Evolutionary conservation across 1,140 invertebrate genomes (phyloP).

Genomic region (Caenorhabditis tropicalis): DNA sequence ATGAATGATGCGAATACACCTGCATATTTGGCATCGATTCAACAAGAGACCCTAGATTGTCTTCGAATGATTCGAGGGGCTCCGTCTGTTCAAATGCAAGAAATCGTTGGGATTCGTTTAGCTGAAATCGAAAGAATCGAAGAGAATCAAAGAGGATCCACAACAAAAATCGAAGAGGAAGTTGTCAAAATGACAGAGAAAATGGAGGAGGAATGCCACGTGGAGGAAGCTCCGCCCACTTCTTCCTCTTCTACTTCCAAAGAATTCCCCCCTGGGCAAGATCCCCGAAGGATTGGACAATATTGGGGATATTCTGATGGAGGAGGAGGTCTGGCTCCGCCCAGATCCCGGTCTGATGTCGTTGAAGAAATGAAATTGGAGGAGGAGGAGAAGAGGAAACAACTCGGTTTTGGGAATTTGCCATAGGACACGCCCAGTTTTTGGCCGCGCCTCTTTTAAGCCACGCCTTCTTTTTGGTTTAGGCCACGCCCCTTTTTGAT

Average conservation of each 20-base stretch:
- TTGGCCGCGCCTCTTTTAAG: no score
- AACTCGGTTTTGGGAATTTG: background rate
- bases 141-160: background rate
- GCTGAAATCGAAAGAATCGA: constrained; percentile 20
- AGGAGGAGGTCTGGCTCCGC: background rate
- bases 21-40: constrained; percentile 39
- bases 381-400: background rate
- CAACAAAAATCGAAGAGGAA: background rate
- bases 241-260: no score
- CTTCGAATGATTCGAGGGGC: constrained; percentile 56
- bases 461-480: no score
- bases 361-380: constrained; percentile 7
- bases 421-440: no score
- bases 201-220: background rate
- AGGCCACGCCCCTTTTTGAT: no score
- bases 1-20: constrained; percentile 55
- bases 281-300: background rate
- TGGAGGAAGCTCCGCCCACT: background rate
- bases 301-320: constrained; percentile 20
- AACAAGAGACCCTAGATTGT: background rate
- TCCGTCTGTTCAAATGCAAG: constrained; percentile 69
- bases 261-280: background rate
- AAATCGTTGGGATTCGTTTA: constrained; percentile 43
- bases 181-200: background rate
- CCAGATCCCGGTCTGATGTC: background rate